A percentile compares a stretch with the other conserved stretches of the same genome.
These are phyloP conservation scores for Sinocyclocheilus anophthalmus DNA, from an alignment of 2,113 vertebrate species.

Conservation along the genomic window DNA sequence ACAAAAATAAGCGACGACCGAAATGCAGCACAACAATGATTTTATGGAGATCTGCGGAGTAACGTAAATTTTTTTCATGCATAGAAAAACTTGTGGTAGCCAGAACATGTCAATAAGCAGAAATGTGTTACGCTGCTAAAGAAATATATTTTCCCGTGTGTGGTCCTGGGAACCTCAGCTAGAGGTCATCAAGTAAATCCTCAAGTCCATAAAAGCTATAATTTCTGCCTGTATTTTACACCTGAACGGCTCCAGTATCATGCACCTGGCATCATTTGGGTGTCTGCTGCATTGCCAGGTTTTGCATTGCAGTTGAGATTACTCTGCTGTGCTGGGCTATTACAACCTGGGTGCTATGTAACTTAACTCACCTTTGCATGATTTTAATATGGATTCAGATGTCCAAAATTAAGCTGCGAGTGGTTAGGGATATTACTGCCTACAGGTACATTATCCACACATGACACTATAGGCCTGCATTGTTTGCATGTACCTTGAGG, in stretches of 20 bases:
- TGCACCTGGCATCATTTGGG: constrained; percentile 49
- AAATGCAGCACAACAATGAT: constrained; percentile 15
- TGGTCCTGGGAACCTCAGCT: constrained; percentile 2
- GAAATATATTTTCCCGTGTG: constrained; percentile 7
- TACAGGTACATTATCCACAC: not conserved
- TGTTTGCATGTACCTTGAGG: no score
- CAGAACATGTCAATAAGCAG: constrained; percentile 3
- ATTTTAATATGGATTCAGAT: not conserved
- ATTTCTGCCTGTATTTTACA: constrained; percentile 13
- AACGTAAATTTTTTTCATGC: not conserved
- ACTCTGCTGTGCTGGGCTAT: not conserved
- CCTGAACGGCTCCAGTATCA: constrained; percentile 27
- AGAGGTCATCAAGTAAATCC: constrained; percentile 16
- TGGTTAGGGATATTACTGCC: not conserved
- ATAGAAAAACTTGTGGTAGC: not conserved
- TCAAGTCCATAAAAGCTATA: constrained; percentile 19
- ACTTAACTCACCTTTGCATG: not conserved
- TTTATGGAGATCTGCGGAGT: not conserved
- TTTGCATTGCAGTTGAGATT: constrained; percentile 29
- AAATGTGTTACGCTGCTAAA: not conserved
- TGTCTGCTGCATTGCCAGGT: not conserved
- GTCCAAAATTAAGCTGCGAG: not conserved
- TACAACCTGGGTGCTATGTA: not conserved
- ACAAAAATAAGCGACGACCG: not conserved
- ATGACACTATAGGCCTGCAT: no score